Evolutionary conservation across 2,797 vertebrate genomes (phyloP).

Genomic region (Sciurus carolinensis): DNA sequence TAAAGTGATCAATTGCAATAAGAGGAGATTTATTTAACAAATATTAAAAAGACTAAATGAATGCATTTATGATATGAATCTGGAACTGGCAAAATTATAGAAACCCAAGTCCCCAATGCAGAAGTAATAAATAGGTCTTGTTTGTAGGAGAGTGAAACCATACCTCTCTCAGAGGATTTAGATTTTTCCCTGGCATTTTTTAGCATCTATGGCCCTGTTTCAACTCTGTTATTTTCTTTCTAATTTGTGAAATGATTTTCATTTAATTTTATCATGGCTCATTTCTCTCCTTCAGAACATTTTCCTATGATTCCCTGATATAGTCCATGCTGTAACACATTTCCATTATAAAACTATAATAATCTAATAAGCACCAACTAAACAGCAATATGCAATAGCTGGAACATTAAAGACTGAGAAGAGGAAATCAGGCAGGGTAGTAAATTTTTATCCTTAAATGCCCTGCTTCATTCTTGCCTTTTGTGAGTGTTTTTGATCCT

Average conservation of each 20-base stretch:
- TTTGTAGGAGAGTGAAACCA: slow-evolving; percentile 66
- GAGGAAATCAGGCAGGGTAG: slow-evolving; percentile 20
- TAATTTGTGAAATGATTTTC: slow-evolving; percentile 81
- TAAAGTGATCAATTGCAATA: slow-evolving; percentile 27
- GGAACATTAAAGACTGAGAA: slow-evolving; percentile 51
- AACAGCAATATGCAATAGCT: slow-evolving; percentile 64
- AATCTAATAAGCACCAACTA: slow-evolving; percentile 67
- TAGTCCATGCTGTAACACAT: slow-evolving; percentile 65
- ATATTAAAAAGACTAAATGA: slow-evolving; percentile 66
- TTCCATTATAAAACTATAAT: slow-evolving; percentile 73
- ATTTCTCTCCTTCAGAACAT: slow-evolving; percentile 76
- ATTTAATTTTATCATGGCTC: slow-evolving; percentile 80
- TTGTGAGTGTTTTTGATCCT: slow-evolving; percentile 5
- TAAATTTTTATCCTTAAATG: slow-evolving; percentile 55
- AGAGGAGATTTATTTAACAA: slow-evolving; percentile 67
- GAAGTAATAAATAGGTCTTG: slow-evolving; percentile 69
- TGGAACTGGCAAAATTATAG: slow-evolving; percentile 70
- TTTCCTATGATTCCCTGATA: slow-evolving; percentile 73
- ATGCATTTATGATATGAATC: slow-evolving; percentile 68
- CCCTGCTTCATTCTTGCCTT: slow-evolving; percentile 37
- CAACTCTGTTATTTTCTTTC: slow-evolving; percentile 75
- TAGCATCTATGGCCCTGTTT: slow-evolving; percentile 73
- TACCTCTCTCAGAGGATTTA: slow-evolving; percentile 60
- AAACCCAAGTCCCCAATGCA: slow-evolving; percentile 42
- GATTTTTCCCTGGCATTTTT: slow-evolving; percentile 65